phyloP scores from a whole-genome alignment of 1,140 invertebrate species.

The Drosophila orosa region DNA sequence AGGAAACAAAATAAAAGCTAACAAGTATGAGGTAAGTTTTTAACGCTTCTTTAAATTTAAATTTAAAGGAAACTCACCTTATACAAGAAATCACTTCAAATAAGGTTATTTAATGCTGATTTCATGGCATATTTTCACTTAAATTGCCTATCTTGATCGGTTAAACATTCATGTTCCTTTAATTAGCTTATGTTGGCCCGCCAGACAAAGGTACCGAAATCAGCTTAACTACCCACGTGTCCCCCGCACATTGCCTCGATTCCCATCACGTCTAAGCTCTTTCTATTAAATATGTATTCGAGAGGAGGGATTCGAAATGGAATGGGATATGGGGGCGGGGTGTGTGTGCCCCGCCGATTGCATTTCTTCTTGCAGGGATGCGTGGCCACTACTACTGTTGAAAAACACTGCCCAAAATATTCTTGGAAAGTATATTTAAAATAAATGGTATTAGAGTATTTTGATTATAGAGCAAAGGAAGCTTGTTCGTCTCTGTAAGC shows the following conservation, averaged over 20 bases:
- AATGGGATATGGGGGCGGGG: background rate
- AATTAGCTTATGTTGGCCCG: slow-evolving; percentile 50
- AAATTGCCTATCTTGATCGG: slow-evolving; percentile 5
- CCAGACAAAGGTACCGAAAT: slow-evolving; percentile 38
- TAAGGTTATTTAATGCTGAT: background rate
- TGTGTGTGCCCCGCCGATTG: slow-evolving; percentile 23
- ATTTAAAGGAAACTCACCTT: too few relatives aligned
- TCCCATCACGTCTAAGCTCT: slow-evolving; percentile 43
- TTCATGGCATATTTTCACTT: slow-evolving; percentile 10
- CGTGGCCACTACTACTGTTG: slow-evolving; percentile 19
- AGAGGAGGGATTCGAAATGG: background rate
- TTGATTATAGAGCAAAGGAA: too few relatives aligned
- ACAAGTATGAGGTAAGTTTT: background rate
- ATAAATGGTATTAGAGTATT: too few relatives aligned
- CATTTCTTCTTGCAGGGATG: slow-evolving; percentile 47
- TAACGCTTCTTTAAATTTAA: background rate
- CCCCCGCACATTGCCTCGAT: background rate
- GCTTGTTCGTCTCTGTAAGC: too few relatives aligned
- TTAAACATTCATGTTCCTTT: slow-evolving; percentile 46
- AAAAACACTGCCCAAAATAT: background rate
- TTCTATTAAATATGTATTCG: slow-evolving; percentile 59
- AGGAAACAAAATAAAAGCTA: background rate
- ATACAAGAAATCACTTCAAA: background rate
- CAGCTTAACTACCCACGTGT: slow-evolving; percentile 43
- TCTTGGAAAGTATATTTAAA: rapidly evolving